Evolutionary conservation across 2,888 invertebrate genomes (phyloP), one percentile per base, ranked within the genome.

Genomic region (Strigamia maritima): DNA sequence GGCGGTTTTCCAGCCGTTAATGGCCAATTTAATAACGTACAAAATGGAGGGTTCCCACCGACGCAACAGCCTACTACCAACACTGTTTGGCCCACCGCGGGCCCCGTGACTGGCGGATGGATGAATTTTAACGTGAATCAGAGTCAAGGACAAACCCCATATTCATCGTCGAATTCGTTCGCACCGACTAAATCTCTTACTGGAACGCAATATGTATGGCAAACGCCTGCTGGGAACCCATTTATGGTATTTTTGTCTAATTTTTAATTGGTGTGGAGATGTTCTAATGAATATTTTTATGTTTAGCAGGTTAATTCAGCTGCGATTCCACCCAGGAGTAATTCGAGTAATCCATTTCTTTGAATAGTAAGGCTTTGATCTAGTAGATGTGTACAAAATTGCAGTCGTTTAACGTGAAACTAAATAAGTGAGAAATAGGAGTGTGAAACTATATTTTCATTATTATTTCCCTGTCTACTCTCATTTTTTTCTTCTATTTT

Each of bases 311-410:
- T 31, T 2, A 76, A 35, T 76, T 10, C 26, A 31, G 74, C 26
- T 74, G n/a, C 26, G 24, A 74, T 74, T 74, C 31, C 31, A 31
- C 76, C 76, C 22, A 76, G 76, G 35, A 38, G 76, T 31, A 38
- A 22, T 31, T 76, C 76, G n/a, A 76, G 76, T 31, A 76, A 76
- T 35, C 76, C 76, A n/a, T 76, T 76, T 35, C 76, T 76, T 19
- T 76, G 76, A 76, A 22, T 19, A 19, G 49, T 49, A 35, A 6
- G 0, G 35, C 49, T 16, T 49, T 49, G 16, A 49, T 49, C n/a
- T 49, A 49, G 49, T 49, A 49, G 49, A 49, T 19, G 49, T 49
- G 49, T 49, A 49, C 49, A 49, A 49, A 49, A 8, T 35, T 35
- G 35, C 35, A 35, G 35, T 49, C 49, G 49, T 49, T 40, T 35